These are phyloP conservation scores for Heterocephalus glaber DNA, from an alignment of 2,113 vertebrate species.

Conservation along the genomic window DNA sequence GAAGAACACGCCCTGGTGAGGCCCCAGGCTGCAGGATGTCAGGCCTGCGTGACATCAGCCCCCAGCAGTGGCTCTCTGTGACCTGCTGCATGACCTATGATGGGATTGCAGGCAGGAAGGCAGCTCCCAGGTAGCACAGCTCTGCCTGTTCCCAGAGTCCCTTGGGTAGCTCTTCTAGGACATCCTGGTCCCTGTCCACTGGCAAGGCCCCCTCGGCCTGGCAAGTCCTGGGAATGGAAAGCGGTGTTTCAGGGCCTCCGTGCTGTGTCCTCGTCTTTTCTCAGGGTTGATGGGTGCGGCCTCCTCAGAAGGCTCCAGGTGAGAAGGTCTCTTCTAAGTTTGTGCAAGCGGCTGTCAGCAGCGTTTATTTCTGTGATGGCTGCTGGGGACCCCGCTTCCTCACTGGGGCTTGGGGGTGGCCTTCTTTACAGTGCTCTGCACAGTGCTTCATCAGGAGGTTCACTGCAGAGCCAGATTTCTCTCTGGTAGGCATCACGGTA, in stretches of 20 bases:
- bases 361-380: neutral
- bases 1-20: neutral
- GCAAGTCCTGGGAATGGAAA: neutral
- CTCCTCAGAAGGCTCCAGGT: neutral
- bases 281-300: neutral
- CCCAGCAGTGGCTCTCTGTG: neutral
- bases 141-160: neutral
- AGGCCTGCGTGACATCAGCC: neutral
- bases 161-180: neutral
- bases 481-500: neutral
- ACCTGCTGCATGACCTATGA: neutral
- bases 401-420: neutral
- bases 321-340: neutral
- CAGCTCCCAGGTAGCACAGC: neutral
- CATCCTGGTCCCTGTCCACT: neutral
- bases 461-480: neutral
- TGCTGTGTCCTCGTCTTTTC: neutral
- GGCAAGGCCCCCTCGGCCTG: neutral
- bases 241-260: neutral
- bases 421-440: neutral
- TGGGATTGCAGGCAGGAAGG: neutral
- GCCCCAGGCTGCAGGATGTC: neutral
- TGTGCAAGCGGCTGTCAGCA: neutral
- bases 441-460: neutral
- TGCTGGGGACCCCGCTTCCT: neutral